Conservation (phyloP, 2,888 invertebrate genomes). For the Lepidocyrtoides sp. region DNA sequence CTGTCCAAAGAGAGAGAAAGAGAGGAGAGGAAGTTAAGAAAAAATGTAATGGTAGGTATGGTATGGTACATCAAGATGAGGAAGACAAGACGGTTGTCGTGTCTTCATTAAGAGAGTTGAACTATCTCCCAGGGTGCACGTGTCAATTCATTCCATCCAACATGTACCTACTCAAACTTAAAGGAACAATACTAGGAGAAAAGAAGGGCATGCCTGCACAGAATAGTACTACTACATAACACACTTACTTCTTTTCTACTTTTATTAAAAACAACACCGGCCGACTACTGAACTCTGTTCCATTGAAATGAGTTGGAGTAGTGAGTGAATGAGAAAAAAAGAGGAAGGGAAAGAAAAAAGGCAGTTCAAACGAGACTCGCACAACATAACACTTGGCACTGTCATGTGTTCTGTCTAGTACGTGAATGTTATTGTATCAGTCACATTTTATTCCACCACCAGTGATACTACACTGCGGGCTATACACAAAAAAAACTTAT, state of each 20-base stretch:
- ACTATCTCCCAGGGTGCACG: slow-evolving; percentile 81
- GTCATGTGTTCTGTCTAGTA: slow-evolving; percentile 54
- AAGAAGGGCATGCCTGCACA: slow-evolving; percentile 1
- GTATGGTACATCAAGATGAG: slow-evolving; percentile 29
- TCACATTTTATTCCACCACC: background rate
- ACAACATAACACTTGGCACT: slow-evolving; percentile 76
- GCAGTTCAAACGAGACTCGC: slow-evolving; percentile 50
- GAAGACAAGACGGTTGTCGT: slow-evolving; percentile 80
- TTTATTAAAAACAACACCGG: slow-evolving; percentile 54
- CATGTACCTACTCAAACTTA: slow-evolving; percentile 54
- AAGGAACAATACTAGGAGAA: slow-evolving; percentile 32
- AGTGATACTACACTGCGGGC: background rate
- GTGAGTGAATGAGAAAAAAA: slow-evolving; percentile 17
- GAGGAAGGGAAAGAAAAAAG: slow-evolving; percentile 3
- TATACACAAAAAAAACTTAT: background rate
- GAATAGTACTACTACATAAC: background rate
- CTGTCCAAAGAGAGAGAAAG: slow-evolving; percentile 9
- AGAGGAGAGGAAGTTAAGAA: background rate
- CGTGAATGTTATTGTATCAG: slow-evolving; percentile 48
- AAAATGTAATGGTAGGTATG: background rate
- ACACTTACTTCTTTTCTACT: background rate
- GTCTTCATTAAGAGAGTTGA: slow-evolving; percentile 84
- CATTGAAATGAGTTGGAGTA: background rate
- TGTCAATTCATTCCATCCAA: slow-evolving; percentile 83
- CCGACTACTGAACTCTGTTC: slow-evolving; percentile 13